phyloP scores from a whole-genome alignment of 2,888 invertebrate genomes.

The Cordilura impudica region DNA sequence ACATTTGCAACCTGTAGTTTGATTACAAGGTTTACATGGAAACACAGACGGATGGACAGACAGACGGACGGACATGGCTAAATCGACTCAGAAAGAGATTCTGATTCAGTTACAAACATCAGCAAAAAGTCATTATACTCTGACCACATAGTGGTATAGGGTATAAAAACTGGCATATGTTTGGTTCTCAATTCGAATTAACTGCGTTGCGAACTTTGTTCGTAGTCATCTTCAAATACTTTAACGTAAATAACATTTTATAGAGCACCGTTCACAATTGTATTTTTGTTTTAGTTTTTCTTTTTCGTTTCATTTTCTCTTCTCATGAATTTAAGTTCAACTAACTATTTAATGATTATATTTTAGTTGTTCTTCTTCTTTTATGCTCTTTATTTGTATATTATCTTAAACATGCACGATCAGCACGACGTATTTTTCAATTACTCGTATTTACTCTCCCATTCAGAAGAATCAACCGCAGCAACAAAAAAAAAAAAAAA shows the following conservation, averaged over 20 bases:
- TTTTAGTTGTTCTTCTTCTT: neutral
- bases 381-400: neutral
- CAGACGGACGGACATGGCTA: too few relatives aligned
- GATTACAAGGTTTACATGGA: too few relatives aligned
- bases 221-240: neutral
- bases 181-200: neutral
- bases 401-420: neutral
- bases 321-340: conserved; percentile 23
- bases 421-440: too few relatives aligned
- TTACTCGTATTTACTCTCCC: neutral
- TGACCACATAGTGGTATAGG: too few relatives aligned
- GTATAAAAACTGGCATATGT: too few relatives aligned
- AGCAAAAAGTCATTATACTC: too few relatives aligned
- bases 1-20: too few relatives aligned
- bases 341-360: conserved; percentile 27
- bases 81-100: too few relatives aligned
- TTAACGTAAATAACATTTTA: neutral
- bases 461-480: neutral
- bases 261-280: neutral
- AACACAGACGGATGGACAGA: too few relatives aligned
- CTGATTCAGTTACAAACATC: too few relatives aligned
- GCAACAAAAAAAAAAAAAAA: neutral
- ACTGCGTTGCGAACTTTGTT: neutral
- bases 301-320: neutral
- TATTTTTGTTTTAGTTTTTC: neutral